A percentile compares a stretch with the other conserved stretches of the same genome.
Evolutionary conservation across 2,113 vertebrate species (phyloP).

Genomic region (Zosterops lateralis): DNA sequence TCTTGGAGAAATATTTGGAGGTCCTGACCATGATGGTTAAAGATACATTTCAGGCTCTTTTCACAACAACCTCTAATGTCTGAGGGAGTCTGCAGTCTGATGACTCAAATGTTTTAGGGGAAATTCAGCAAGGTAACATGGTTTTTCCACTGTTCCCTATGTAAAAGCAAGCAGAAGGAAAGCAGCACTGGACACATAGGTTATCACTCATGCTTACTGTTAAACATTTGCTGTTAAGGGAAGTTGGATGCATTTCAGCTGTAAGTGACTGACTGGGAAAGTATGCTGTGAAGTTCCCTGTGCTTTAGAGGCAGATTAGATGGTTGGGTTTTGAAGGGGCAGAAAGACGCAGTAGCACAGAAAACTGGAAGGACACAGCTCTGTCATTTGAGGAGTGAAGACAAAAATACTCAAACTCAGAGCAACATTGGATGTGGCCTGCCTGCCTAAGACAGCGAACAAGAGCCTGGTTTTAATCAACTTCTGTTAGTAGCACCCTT

Average conservation of each 20-base stretch:
- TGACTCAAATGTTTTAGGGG: neutral
- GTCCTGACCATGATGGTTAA: neutral
- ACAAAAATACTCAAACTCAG: neutral
- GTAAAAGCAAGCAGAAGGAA: neutral
- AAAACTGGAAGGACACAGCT: neutral
- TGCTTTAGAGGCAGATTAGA: neutral
- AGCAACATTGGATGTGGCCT: neutral
- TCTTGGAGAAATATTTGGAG: constrained; percentile 35
- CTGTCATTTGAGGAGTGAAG: neutral
- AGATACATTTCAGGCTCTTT: neutral
- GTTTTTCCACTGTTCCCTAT: neutral
- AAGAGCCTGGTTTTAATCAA: neutral
- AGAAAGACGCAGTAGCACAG: neutral
- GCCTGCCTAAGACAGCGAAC: neutral
- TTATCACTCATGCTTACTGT: rapidly evolving
- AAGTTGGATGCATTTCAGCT: neutral
- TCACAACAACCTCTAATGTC: neutral
- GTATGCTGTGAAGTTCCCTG: neutral
- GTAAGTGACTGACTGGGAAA: rapidly evolving
- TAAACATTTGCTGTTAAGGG: neutral
- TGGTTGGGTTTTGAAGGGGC: neutral
- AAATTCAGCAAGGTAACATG: neutral
- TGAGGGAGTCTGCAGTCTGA: neutral
- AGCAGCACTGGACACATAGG: neutral
- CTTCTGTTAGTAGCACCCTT: neutral